Conservation (phyloP, 2,888 invertebrate genomes). For the Cartodere bifasciata region DNA sequence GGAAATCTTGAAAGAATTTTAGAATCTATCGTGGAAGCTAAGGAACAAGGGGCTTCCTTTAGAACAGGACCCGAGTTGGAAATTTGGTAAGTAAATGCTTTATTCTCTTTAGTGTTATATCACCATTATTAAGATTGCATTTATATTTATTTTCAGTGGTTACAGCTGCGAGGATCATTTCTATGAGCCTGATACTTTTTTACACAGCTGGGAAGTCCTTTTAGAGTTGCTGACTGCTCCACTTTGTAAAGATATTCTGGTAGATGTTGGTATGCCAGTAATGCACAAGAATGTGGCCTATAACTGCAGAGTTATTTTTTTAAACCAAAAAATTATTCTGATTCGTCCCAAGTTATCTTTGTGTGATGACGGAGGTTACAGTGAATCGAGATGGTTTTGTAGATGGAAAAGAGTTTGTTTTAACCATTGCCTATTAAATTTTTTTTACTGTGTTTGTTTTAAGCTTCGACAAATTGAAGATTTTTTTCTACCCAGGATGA, state of each 20-base stretch:
- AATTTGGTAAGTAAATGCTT: conserved; percentile 56
- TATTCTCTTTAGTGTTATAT: too few species aligned
- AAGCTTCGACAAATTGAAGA: conserved; percentile 66
- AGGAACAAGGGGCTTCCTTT: conserved; percentile 75
- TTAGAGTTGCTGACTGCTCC: conserved; percentile 68
- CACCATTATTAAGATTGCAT: too few species aligned
- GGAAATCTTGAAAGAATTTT: conserved; percentile 86
- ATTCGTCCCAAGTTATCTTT: conserved; percentile 89
- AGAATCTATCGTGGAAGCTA: conserved; percentile 83
- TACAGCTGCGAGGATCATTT: conserved; percentile 99
- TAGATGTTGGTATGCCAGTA: conserved; percentile 96
- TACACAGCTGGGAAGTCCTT: conserved; percentile 94
- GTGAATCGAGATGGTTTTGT: conserved; percentile 92
- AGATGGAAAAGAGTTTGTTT: conserved; percentile 85
- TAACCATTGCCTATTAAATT: too few species aligned
- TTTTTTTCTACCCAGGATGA: conserved; percentile 75
- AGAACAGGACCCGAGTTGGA: conserved; percentile 95
- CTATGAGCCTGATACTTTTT: conserved; percentile 84
- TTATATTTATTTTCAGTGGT: too few species aligned
- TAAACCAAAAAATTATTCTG: conserved; percentile 79
- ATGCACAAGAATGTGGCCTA: conserved; percentile 91
- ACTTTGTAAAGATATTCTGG: conserved; percentile 73
- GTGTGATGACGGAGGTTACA: conserved; percentile 90
- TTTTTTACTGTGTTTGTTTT: conserved; percentile 13
- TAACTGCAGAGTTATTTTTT: conserved; percentile 87